Evolutionary conservation across 2,888 invertebrate genomes (phyloP), one percentile per base, ranked within the genome.

Genomic region (Gastrophysa polygoni): DNA sequence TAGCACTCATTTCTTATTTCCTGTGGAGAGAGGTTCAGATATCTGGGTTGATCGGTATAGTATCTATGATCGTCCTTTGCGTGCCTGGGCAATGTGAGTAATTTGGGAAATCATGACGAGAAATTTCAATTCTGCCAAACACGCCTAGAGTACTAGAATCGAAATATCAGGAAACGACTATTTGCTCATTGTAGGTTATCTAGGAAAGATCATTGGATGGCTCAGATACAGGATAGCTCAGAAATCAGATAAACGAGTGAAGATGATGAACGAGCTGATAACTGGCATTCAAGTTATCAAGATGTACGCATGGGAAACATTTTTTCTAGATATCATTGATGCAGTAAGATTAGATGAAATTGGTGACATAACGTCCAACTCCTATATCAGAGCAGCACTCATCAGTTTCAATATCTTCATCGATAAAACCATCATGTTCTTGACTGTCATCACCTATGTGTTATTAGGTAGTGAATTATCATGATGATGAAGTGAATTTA

Each of bases 341-440:
- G 73, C 85, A 3, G 84, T 88, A 0, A 80, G 91, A 74, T 84
- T 18, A 2, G 78, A 85, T 54, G 93, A 94, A 83, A 86, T 93
- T 6, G 83, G 84, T 56, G 85, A 62, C n/a, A 59, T 74, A 5
- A 84, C 86, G 67, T 80, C 83, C 28, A 87, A 89, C 6, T 88
- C 90, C 0, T 88, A 88, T 81, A 83, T 89, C 61, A 84, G 87
- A 75, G 89, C 87, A 0, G 85, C 89, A 70, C 87, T 87, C 10
- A 81, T 86, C 17, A 88, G 89, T 0, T 78, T 86, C 67, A 80
- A 87, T 75, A 90, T 95, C 46, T 94, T 93, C 77, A 91, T 94
- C 0, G 91, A 93, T 73, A 88, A 95, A 68, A 86, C 93, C 29
- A 91, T 95, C 0, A 83, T 95, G 11, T 93, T 90, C 76, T 86